Percentiles rank a stretch among this genome's conserved stretches.
These are phyloP conservation scores for Geothlypis trichas DNA, from an alignment of 2,113 vertebrate species.

Conservation along the genomic window DNA sequence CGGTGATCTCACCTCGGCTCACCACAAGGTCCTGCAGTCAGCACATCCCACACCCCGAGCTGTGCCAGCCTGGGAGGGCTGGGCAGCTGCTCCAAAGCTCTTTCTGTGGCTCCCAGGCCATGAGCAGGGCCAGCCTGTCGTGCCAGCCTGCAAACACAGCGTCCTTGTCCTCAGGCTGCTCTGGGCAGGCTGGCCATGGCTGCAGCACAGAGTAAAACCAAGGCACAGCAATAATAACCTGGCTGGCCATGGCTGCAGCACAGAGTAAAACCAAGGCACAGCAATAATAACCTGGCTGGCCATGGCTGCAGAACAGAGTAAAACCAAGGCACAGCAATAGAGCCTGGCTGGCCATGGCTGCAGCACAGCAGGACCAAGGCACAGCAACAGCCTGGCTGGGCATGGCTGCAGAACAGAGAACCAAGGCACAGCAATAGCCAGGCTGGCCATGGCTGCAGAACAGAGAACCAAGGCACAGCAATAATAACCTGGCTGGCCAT, in stretches of 20 bases:
- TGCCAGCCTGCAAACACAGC: neutral
- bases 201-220: neutral
- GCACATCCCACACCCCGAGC: neutral
- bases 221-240: neutral
- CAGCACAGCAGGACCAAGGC: neutral
- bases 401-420: too few species aligned
- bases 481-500: neutral
- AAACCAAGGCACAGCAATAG: too few species aligned
- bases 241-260: too few species aligned
- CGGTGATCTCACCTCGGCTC: constrained; percentile 23
- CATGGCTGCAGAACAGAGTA: too few species aligned
- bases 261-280: too few species aligned
- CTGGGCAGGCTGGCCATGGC: neutral
- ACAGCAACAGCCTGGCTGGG: neutral
- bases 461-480: too few species aligned
- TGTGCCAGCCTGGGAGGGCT: neutral
- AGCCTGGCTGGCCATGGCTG: neutral
- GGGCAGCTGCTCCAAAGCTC: neutral
- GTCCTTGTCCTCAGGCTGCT: neutral
- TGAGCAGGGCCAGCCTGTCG: neutral
- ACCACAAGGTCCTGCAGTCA: constrained; percentile 38
- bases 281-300: too few species aligned
- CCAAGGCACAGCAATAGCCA: too few species aligned
- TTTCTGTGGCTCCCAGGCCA: neutral
- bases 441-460: neutral